phyloP scores from a whole-genome alignment of 2,113 vertebrate genomes.

The Zapornia atra region DNA sequence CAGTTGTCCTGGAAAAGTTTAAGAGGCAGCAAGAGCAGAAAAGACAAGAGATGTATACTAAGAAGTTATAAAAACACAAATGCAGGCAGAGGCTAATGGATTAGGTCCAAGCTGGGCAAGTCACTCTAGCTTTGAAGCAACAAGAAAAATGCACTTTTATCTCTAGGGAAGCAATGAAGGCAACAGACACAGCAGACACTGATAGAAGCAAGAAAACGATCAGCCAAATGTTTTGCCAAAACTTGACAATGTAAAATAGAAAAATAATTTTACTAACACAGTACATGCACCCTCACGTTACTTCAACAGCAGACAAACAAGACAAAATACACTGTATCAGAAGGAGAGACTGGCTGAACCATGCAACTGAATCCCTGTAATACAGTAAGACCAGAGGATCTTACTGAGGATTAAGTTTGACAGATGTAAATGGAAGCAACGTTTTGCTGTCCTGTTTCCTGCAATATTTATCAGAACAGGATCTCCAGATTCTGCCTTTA shows the following conservation, averaged over 20 bases:
- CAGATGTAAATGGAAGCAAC: neutral
- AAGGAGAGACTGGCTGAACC: neutral
- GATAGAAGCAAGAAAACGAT: neutral
- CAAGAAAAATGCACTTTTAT: neutral
- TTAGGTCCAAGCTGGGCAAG: neutral
- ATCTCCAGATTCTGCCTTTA: neutral
- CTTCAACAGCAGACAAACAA: neutral
- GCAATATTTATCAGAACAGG: neutral
- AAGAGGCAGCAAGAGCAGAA: neutral
- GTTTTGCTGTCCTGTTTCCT: neutral
- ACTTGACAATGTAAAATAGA: neutral
- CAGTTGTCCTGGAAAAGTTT: constrained; percentile 14
- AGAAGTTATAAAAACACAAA: neutral
- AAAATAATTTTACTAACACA: neutral
- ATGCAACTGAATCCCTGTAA: neutral
- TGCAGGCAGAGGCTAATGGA: neutral
- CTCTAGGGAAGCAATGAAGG: neutral
- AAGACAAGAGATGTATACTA: neutral
- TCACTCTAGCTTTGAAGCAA: neutral
- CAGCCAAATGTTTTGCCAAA: neutral
- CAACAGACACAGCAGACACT: neutral
- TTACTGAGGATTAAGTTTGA: neutral
- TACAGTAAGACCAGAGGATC: neutral
- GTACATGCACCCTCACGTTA: neutral
- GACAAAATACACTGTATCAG: neutral